Percentiles rank a stretch among this genome's conserved stretches.
These are phyloP conservation scores for Drosophila subobscura DNA, from an alignment of 1,140 invertebrate genomes.

Conservation along the genomic window DNA sequence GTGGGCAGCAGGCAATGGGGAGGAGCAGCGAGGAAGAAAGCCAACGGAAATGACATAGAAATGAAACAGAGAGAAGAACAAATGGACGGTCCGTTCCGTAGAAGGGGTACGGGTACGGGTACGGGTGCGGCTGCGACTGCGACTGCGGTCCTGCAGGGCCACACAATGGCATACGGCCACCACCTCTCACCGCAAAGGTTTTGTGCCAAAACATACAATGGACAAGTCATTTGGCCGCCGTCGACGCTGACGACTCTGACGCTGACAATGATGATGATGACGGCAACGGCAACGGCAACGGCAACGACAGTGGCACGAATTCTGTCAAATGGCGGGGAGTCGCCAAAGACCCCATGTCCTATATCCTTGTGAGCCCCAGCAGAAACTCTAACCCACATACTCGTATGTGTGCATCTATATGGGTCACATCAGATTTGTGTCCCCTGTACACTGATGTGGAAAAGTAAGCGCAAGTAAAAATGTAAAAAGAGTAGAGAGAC, in stretches of 20 bases:
- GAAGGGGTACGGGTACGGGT: not conserved
- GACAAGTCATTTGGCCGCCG: conserved; percentile 42
- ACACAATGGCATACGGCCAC: conserved; percentile 39
- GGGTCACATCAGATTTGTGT: conserved; percentile 18
- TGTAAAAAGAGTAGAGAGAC: not conserved
- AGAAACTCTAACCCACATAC: conserved; percentile 27
- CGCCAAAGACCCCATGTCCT: too few relatives aligned
- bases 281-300: conserved; percentile 13
- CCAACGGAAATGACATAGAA: conserved; percentile 75
- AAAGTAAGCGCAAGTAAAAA: not conserved
- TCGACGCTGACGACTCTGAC: conserved; percentile 9
- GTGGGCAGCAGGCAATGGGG: not conserved
- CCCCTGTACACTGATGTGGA: not conserved
- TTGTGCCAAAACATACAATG: conserved; percentile 47
- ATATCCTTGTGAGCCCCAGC: not conserved
- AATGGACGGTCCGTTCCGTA: conserved; percentile 33
- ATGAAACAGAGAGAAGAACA: conserved; percentile 75
- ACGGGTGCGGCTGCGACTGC: too few relatives aligned
- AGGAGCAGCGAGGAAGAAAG: conserved; percentile 1
- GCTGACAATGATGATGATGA: conserved; percentile 23
- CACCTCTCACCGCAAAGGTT: conserved; percentile 51
- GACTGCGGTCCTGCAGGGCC: not conserved
- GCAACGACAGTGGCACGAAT: conserved; percentile 58
- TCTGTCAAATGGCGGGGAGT: conserved; percentile 1
- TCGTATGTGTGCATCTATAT: conserved; percentile 6